Base-by-base conservation (phyloP, 2,888 invertebrate species). In the Drosophila paramelanica region DNA sequence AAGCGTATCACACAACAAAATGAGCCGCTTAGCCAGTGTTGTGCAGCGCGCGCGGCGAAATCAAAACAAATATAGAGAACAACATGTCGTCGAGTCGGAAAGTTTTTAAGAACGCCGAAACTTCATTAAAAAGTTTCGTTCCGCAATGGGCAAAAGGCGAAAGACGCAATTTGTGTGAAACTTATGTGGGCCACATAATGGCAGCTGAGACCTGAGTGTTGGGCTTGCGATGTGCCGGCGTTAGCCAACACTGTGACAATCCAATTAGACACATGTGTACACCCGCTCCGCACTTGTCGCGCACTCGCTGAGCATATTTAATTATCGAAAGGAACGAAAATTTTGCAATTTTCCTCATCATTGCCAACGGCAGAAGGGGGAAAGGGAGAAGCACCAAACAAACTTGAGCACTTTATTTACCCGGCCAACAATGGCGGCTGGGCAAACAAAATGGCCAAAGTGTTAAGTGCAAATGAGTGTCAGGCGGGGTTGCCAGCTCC, bases 391-490 rank as follows among this genome's bases (percentile, higher is more conserved):
- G 20, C 45, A 36, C 23, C 43, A 67, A 71, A 79, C 67, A 73
- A 78, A 81, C 82, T 86, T 77, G 60, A 65, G 68, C 60, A 69
- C 72, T 75, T 75, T 74, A 75, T 75, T 70, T 70, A 56, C 50
- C 58, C 39, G 47, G 36, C n/a, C 61, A 57, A 71, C 78, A 83
- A 80, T 83, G 83, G 83, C 71, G 83, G 66, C 60, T 71, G 64
- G 60, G 64, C 80, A 77, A 78, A 78, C 79, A 76, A 88, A 85
- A 85, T 85, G 85, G 88, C 74, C 70, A 79, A 88, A 88, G 87
- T 85, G 84, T 87, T 87, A 85, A 85, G 89, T 87, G 84, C 84
- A 85, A 85, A 85, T 88, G 86, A 81, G 77, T 88, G 83, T 86
- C 62, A 52, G 64, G 43, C 20, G 31, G 58, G 38, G 64, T 39